phyloP scores from a whole-genome alignment of 2,113 vertebrate species.

The Chinchilla lanigera region DNA sequence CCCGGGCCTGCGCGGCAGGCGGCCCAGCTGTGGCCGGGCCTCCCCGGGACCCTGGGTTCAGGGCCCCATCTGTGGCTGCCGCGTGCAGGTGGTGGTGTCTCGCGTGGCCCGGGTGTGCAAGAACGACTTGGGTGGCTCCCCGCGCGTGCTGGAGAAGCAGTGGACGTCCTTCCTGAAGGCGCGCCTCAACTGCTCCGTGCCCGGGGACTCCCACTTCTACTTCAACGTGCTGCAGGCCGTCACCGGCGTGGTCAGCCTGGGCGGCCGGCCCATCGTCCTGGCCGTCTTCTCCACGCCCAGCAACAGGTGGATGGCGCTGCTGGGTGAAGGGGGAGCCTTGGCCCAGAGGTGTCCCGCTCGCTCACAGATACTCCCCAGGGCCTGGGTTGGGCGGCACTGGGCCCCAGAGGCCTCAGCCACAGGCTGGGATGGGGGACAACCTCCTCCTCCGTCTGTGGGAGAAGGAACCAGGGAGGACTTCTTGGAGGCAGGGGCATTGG shows the following conservation, averaged over 20 bases:
- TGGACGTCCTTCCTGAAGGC: constrained; percentile 99
- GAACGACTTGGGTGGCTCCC: constrained; percentile 95
- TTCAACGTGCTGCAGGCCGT: constrained; percentile 98
- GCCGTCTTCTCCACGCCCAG: constrained; percentile 96
- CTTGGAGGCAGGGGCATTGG: neutral
- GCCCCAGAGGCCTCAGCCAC: neutral
- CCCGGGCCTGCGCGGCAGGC: neutral
- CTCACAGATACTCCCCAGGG: neutral
- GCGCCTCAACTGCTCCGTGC: constrained; percentile 97
- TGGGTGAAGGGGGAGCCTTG: fast-evolving
- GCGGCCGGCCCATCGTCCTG: constrained; percentile 93
- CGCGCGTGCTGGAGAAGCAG: constrained; percentile 97
- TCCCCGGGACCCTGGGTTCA: neutral
- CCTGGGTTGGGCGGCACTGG: neutral
- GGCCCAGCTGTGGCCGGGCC: fast-evolving
- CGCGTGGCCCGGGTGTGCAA: constrained; percentile 97
- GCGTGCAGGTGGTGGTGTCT: constrained; percentile 92
- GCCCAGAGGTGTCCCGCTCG: fast-evolving
- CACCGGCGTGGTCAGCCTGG: constrained; percentile 93
- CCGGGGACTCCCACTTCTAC: constrained; percentile 97
- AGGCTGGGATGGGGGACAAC: neutral
- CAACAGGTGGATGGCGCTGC: constrained; percentile 91
- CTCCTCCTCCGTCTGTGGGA: neutral
- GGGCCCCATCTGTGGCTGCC: neutral
- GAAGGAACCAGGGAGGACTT: neutral